Conservation (phyloP, 2,113 vertebrate species). For the Morone chrysops region DNA sequence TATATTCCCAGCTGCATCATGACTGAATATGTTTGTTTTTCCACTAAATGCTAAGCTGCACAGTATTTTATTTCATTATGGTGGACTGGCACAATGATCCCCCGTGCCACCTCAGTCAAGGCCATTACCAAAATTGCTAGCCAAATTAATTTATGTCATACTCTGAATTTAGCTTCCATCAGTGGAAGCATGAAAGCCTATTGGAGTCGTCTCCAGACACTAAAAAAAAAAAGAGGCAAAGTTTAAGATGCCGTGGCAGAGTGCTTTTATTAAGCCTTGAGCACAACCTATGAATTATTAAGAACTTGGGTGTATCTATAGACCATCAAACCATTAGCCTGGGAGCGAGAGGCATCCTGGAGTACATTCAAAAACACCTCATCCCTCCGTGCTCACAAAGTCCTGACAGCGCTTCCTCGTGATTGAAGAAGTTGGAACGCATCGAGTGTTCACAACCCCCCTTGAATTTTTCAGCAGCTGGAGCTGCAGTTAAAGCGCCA, state of each 20-base stretch:
- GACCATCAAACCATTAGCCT: constrained; percentile 82
- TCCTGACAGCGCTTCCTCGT: constrained; percentile 66
- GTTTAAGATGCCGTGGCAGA: constrained; percentile 54
- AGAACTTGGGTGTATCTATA: constrained; percentile 77
- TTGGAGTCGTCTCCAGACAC: constrained; percentile 21
- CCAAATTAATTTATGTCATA: constrained; percentile 51
- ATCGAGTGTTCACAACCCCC: constrained; percentile 48
- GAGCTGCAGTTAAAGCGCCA: constrained; percentile 69
- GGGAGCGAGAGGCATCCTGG: constrained; percentile 71
- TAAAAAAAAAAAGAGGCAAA: constrained; percentile 23
- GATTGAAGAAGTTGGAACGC: constrained; percentile 72
- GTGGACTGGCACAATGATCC: constrained; percentile 9
- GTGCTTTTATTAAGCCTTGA: constrained; percentile 78
- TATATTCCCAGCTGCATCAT: constrained; percentile 21
- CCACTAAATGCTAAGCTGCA: constrained; percentile 10
- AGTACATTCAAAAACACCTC: constrained; percentile 74
- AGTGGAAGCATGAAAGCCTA: constrained; percentile 13
- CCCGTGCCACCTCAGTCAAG: constrained; percentile 26
- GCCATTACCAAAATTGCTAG: constrained; percentile 37
- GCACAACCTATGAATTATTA: constrained; percentile 82
- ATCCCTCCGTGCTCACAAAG: constrained; percentile 34
- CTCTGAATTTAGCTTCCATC: constrained; percentile 41
- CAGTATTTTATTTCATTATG: constrained; percentile 31
- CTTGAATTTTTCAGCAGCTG: constrained; percentile 79
- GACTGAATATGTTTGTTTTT: neutral